These are phyloP conservation scores for Pectinophora gossypiella DNA, from an alignment of 1,140 invertebrate species.

Conservation along the genomic window DNA sequence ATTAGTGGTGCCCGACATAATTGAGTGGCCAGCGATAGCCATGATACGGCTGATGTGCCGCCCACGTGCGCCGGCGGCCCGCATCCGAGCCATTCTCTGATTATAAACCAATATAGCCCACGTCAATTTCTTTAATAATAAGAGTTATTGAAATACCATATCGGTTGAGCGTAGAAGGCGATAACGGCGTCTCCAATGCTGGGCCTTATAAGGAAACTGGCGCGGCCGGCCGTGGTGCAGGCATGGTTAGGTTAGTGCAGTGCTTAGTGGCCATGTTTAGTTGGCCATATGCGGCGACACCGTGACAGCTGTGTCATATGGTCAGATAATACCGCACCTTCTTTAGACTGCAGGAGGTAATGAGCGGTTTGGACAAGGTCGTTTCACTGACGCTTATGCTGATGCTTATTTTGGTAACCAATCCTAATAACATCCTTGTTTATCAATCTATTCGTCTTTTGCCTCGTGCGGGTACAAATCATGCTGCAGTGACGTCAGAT, in stretches of 20 bases:
- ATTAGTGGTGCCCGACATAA: conserved; percentile 32
- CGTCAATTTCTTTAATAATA: conserved; percentile 32
- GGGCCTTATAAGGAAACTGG: conserved; percentile 38
- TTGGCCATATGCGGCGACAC: conserved; percentile 21
- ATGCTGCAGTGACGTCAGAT: neutral
- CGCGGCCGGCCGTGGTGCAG: conserved; percentile 10
- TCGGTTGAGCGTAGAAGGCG: conserved; percentile 26
- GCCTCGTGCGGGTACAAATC: neutral
- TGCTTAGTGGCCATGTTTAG: neutral
- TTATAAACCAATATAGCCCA: neutral
- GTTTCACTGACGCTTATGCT: neutral
- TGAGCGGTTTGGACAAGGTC: conserved; percentile 11
- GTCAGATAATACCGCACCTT: conserved; percentile 25
- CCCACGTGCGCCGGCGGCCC: conserved; percentile 22
- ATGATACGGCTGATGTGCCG: conserved; percentile 8
- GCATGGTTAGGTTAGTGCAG: neutral
- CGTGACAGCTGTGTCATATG: conserved; percentile 21
- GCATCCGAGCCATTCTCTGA: neutral
- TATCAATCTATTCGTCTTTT: no score
- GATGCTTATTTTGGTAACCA: no score
- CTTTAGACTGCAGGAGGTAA: conserved; percentile 9
- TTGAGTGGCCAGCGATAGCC: conserved; percentile 24
- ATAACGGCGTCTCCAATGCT: conserved; percentile 35
- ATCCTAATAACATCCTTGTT: no score
- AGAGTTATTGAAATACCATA: conserved; percentile 28